Conservation (phyloP, 2,888 invertebrate species). For the Drosophila gaucha region DNA sequence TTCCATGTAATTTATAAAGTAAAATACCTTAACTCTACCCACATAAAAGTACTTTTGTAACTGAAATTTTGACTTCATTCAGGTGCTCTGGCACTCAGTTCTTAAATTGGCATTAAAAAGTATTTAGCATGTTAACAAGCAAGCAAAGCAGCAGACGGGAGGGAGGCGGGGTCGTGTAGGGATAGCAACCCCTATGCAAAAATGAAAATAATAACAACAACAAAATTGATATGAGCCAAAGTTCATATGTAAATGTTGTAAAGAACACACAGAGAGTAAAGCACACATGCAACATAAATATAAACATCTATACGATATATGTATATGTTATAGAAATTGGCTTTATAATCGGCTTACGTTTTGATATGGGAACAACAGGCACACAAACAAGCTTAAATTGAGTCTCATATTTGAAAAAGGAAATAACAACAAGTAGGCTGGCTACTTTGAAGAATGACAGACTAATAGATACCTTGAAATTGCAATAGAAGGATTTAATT, state of each 20-base stretch:
- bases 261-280: slow-evolving; percentile 7
- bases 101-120: slow-evolving; percentile 71
- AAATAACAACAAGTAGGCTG: slow-evolving; percentile 36
- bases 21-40: slow-evolving; percentile 4
- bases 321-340: slow-evolving; percentile 65
- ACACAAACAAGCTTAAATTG: slow-evolving; percentile 71
- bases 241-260: slow-evolving; percentile 43
- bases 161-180: neutral
- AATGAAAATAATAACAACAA: slow-evolving; percentile 53
- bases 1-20: slow-evolving; percentile 1
- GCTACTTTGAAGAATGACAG: neutral
- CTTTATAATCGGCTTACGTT: slow-evolving; percentile 73
- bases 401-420: slow-evolving; percentile 50
- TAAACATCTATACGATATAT: slow-evolving; percentile 38
- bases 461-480: neutral
- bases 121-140: slow-evolving; percentile 76
- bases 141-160: slow-evolving; percentile 2
- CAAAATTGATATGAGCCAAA: slow-evolving; percentile 55
- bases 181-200: slow-evolving; percentile 4
- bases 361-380: slow-evolving; percentile 65
- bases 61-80: neutral
- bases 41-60: slow-evolving; percentile 2
- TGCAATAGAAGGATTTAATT: too few species aligned
- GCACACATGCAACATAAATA: slow-evolving; percentile 39
- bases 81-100: slow-evolving; percentile 15